Conservation (phyloP, 2,888 invertebrate species). For the Leistus spinibarbis region DNA sequence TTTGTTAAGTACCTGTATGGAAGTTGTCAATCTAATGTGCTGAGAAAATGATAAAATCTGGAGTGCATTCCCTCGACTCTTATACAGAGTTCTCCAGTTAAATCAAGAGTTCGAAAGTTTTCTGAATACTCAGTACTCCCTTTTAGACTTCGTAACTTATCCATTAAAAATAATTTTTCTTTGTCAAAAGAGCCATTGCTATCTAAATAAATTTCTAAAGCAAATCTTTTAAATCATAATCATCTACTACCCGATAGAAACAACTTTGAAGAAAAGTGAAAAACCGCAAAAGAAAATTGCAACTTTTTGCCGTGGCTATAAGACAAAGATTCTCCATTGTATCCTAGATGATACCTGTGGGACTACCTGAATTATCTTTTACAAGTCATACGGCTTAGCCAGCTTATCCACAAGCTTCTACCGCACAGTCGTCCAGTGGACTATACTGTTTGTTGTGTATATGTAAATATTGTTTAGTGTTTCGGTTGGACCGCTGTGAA, state of each 20-base stretch:
- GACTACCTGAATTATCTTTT: constrained; percentile 35
- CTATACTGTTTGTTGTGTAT: background rate
- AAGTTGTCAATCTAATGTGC: background rate
- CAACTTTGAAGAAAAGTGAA: background rate
- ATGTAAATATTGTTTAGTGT: background rate
- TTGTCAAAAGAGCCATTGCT: too few relatives aligned
- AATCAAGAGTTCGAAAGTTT: too few relatives aligned
- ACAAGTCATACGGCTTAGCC: constrained; percentile 24
- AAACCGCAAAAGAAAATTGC: background rate
- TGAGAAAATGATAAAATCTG: too few relatives aligned
- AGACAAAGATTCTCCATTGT: background rate
- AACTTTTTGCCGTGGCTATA: background rate
- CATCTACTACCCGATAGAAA: background rate
- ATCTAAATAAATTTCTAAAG: background rate
- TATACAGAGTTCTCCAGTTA: too few relatives aligned
- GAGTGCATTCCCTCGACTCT: too few relatives aligned
- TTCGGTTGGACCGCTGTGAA: background rate
- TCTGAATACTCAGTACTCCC: too few relatives aligned
- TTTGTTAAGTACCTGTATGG: background rate
- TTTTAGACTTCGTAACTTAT: too few relatives aligned
- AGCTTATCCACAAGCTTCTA: constrained; percentile 14
- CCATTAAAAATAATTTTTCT: too few relatives aligned
- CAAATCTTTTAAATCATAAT: background rate
- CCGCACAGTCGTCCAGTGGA: background rate
- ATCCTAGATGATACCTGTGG: constrained; percentile 30